Base-by-base conservation (phyloP, 2,113 vertebrate genomes). In the Paralichthys olivaceus region DNA sequence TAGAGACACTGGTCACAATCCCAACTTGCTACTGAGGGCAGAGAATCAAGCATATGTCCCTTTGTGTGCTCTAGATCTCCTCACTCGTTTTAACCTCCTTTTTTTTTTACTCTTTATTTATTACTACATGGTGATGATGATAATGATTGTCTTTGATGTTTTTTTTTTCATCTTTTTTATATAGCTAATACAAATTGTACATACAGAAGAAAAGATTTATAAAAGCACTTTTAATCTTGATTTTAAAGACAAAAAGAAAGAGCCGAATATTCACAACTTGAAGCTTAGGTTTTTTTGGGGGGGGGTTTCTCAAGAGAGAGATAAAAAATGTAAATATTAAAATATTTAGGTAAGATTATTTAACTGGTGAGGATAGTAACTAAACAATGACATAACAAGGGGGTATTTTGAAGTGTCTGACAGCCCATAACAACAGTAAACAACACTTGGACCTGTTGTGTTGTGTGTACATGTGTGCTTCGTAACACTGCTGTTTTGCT, bases 211-310 rank as follows among this genome's bases (percentile, higher is more conserved):
- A 93, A 94, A 96, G 94, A 96, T 95, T 96, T 97, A 97, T 97
- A 94, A 96, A 96, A 99, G 97, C 97, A 98, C 97, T 98, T 98
- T 98, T 96, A 95, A 97, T 96, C 96, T 95, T 97, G 95, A 96
- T 97, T 97, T 96, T 96, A 96, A 96, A 87, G 92, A 92, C 80
- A 74, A 87, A 92, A 94, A 93, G 90, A 93, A 91, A 94, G 92
- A 94, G 91, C 92, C 91, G 89, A 94, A 91, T 95, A 94, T 94
- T 94, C 90, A 90, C 93, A 94, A 96, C 96, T 96, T 96, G 95
- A 96, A 96, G 95, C 94, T 88, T 94, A 90, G 84, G 81, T 74
- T 86, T 90, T 72, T 70, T 69, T 5, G 37, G 37, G 37, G 34
- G 34, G 34, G 32, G 32, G 45, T 17, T 95, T 96, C 94, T 95